A percentile compares a stretch with the other conserved stretches of the same genome.
Evolutionary conservation across 2,888 invertebrate species (phyloP).

Genomic region (Fragum whitleyi): DNA sequence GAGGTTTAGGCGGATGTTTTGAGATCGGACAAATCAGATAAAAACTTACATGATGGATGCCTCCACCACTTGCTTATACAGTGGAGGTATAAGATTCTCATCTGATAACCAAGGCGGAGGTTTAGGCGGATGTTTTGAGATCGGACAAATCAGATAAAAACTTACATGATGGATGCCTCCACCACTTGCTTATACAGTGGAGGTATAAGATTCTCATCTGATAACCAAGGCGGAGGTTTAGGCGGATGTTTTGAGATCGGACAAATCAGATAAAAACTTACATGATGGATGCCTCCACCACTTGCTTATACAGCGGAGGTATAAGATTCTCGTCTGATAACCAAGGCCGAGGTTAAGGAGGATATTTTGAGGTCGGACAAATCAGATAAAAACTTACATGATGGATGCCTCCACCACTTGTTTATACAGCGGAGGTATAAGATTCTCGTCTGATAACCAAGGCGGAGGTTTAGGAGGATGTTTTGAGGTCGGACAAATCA

Average conservation of each 20-base stretch:
- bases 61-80: conserved; percentile 82
- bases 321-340: conserved; percentile 72
- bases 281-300: too few relatives aligned
- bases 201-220: conserved; percentile 76
- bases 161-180: too few relatives aligned
- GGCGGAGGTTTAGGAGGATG: conserved; percentile 69
- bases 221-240: conserved; percentile 76
- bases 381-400: too few relatives aligned
- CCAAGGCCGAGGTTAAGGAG: conserved; percentile 75
- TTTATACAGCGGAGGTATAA: conserved; percentile 81
- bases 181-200: conserved; percentile 81
- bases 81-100: conserved; percentile 76
- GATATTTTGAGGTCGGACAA: conserved; percentile 54
- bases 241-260: conserved; percentile 55
- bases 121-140: conserved; percentile 54
- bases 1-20: conserved; percentile 65
- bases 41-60: too few relatives aligned
- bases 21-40: conserved; percentile 45
- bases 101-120: conserved; percentile 77
- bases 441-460: conserved; percentile 75
- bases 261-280: too few relatives aligned
- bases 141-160: too few relatives aligned
- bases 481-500: conserved; percentile 52
- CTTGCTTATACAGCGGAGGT: conserved; percentile 82
- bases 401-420: conserved; percentile 81